Conservation (phyloP, 2,797 vertebrate genomes). For the Macropodus opercularis region DNA sequence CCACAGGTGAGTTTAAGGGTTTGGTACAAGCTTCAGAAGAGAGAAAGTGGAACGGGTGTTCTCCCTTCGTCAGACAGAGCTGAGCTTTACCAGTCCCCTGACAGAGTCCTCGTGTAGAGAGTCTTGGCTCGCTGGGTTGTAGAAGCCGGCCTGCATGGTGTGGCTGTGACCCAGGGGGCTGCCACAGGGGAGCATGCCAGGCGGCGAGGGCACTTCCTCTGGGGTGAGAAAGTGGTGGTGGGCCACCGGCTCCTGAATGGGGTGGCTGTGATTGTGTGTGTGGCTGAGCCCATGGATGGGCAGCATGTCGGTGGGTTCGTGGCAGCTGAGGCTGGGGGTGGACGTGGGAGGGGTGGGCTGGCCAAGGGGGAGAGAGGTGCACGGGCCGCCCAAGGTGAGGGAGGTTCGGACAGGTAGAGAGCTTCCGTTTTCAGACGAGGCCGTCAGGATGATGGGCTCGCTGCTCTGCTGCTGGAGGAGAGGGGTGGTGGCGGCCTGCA, state of each 20-base stretch:
- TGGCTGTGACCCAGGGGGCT: slow-evolving; percentile 90
- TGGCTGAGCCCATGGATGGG: slow-evolving; percentile 74
- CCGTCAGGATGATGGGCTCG: slow-evolving; percentile 86
- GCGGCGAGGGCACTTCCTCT: slow-evolving; percentile 92
- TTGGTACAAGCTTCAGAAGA: slow-evolving; percentile 23
- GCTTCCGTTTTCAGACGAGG: slow-evolving; percentile 81
- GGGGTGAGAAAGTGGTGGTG: slow-evolving; percentile 94
- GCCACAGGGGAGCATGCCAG: slow-evolving; percentile 88
- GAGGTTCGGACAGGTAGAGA: slow-evolving; percentile 84
- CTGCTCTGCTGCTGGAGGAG: slow-evolving; percentile 91
- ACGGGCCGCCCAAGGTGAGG: slow-evolving; percentile 84
- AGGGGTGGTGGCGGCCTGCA: slow-evolving; percentile 95
- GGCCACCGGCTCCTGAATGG: slow-evolving; percentile 66
- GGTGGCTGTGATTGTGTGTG: slow-evolving; percentile 66
- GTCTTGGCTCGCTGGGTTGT: slow-evolving; percentile 95
- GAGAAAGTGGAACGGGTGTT: not conserved
- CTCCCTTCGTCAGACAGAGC: slow-evolving; percentile 88
- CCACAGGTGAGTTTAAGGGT: slow-evolving; percentile 36
- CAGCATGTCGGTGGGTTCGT: slow-evolving; percentile 78
- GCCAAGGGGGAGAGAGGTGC: slow-evolving; percentile 86
- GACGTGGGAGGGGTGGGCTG: slow-evolving; percentile 94
- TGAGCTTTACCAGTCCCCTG: slow-evolving; percentile 95
- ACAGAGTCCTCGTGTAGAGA: slow-evolving; percentile 97
- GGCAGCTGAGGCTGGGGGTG: slow-evolving; percentile 89
- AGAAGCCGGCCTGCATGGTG: slow-evolving; percentile 85